phyloP scores from a whole-genome alignment of 2,797 vertebrate species.

The Xiphorhynchus erythropygius region DNA sequence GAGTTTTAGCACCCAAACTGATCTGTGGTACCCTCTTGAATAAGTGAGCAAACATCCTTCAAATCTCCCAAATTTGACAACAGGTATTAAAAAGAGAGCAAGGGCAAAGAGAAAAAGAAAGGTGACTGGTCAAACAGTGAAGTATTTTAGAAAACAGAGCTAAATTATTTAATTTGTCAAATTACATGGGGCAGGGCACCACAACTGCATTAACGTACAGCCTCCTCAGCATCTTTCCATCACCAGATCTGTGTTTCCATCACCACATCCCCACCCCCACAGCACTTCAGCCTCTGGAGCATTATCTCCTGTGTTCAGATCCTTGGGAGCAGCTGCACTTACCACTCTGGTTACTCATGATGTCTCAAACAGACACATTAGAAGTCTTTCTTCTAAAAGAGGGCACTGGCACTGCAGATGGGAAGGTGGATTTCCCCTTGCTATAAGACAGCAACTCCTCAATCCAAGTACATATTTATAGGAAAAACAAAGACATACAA shows the following conservation, averaged over 20 bases:
- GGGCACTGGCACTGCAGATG: neutral
- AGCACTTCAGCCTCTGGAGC: neutral
- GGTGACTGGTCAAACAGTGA: neutral
- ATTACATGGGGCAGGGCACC: neutral
- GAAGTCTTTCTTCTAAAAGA: neutral
- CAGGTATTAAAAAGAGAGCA: neutral
- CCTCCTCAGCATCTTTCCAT: neutral
- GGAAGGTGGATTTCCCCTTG: neutral
- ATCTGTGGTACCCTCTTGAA: neutral
- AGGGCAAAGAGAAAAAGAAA: neutral
- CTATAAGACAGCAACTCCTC: neutral
- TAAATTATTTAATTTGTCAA: neutral
- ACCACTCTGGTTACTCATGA: neutral
- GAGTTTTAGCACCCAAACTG: neutral
- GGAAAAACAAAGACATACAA: neutral
- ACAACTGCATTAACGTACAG: neutral
- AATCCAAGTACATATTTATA: neutral
- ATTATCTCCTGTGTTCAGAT: neutral
- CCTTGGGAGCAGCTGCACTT: neutral
- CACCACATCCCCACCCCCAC: too few species aligned
- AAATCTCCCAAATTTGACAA: neutral
- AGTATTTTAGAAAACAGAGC: neutral
- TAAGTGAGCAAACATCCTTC: neutral
- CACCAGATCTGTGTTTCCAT: neutral
- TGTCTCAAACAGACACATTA: neutral